These are phyloP conservation scores for Chironomus tepperi DNA, from an alignment of 1,140 invertebrate genomes.

Conservation along the genomic window DNA sequence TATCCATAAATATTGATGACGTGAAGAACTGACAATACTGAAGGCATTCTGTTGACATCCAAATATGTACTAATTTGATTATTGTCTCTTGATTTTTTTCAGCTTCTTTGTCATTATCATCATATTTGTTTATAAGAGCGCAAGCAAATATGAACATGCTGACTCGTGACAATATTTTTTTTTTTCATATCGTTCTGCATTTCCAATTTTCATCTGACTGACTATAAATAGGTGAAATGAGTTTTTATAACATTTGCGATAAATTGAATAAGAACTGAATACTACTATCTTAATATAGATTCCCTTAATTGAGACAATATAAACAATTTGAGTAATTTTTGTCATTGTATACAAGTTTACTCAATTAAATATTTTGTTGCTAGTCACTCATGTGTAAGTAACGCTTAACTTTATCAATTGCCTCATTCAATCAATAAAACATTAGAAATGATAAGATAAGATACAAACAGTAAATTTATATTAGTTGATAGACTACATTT, in stretches of 20 bases:
- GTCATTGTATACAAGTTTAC: too few relatives aligned
- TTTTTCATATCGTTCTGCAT: background rate
- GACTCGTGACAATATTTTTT: conserved; percentile 18
- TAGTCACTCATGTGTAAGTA: too few relatives aligned
- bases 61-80: conserved; percentile 20
- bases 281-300: too few relatives aligned
- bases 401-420: background rate
- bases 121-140: conserved; percentile 10
- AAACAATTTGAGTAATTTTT: too few relatives aligned
- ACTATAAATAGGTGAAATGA: too few relatives aligned
- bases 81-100: background rate
- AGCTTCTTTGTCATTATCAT: background rate
- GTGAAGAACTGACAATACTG: background rate
- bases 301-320: too few relatives aligned
- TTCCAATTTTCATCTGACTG: background rate
- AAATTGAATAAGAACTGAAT: too few relatives aligned
- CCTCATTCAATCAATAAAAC: background rate
- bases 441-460: background rate
- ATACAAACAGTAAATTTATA: background rate
- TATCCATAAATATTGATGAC: background rate
- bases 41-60: background rate
- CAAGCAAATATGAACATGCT: background rate
- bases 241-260: too few relatives aligned
- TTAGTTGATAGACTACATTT: background rate
- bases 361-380: too few relatives aligned